Base-by-base conservation (phyloP, 30 jellyfish, hydroid and myxozoan species). In the Nemopilema nomurai region DNA sequence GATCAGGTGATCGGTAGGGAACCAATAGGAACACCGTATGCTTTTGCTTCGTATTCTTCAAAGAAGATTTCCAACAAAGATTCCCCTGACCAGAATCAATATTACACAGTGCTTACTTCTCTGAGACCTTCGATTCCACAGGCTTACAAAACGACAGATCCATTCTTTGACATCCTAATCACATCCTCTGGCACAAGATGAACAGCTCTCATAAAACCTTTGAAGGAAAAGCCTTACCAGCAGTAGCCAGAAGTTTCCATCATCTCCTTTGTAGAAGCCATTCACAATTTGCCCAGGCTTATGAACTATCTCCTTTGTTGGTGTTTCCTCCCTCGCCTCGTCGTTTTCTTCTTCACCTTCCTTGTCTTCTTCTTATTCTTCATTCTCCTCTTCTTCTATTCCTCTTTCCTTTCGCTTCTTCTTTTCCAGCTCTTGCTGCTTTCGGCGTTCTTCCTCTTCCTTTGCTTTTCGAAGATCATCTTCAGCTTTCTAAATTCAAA, bases 191-290 rank as follows among this genome's bases (percentile, higher is more conserved):
- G n/a, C 18, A 53, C 18, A 53, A 17, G 69, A 53, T 17, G n/a
- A n/a, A n/a, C n/a, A 53, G n/a, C 18, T 17, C 69, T 1, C 80
- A 24, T 69, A 30, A n/a, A n/a, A n/a, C n/a, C n/a, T 22, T 72
- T 25, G 25, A 80, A 31, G 28, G 8, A 20, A 66, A 18, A 7
- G 31, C 49, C 90, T 26, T 67, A 87, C 96, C 90, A 87, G 62
- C 64, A 78, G 30, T 67, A 87, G 86, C 96, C 96, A 87, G 64
- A 87, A 87, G 16, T 71, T 62, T 49, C 85, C 89, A 18, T 67
- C 27, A 25, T 87, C 97, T 83, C 95, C 93, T 28, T 76, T 64
- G 74, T 93, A 93, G 53, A 93, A 93, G 16, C 96, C 97, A 73
- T 83, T 74, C 26, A 93, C 89, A 66, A 93, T 72, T 23, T 79